phyloP scores from a whole-genome alignment of 2,113 vertebrate species.

The Burhinus oedicnemus region DNA sequence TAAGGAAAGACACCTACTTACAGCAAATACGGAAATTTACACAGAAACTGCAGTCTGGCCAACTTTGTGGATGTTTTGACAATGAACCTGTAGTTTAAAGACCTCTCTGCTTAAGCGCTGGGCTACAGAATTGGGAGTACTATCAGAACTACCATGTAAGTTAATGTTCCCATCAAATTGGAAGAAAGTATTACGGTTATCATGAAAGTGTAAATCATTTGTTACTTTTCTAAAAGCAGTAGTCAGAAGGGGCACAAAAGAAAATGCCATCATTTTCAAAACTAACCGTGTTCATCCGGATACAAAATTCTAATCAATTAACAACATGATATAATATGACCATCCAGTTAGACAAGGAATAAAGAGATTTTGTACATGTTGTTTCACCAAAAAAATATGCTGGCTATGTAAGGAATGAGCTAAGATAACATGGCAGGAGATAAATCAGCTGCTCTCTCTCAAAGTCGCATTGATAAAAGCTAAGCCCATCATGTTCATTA shows the following conservation, averaged over 20 bases:
- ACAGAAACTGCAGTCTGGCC: background rate
- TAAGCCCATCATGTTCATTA: background rate
- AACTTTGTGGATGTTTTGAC: background rate
- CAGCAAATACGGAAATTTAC: background rate
- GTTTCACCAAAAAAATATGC: slow-evolving; percentile 20
- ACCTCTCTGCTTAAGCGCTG: background rate
- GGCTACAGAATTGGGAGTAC: background rate
- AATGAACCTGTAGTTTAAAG: background rate
- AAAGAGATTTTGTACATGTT: background rate
- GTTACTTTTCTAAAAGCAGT: background rate
- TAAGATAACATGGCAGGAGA: slow-evolving; percentile 1
- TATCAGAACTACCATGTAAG: background rate
- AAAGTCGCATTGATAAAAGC: background rate
- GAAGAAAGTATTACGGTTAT: background rate
- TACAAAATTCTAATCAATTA: slow-evolving; percentile 39
- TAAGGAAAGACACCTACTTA: background rate
- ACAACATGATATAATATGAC: background rate
- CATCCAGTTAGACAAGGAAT: slow-evolving; percentile 21
- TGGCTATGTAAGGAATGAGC: slow-evolving; percentile 34
- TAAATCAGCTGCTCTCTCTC: background rate
- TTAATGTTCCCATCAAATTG: background rate
- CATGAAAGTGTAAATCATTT: background rate
- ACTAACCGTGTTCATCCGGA: background rate
- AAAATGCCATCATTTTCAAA: background rate
- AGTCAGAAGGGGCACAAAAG: background rate